Percentiles rank a stretch among this genome's conserved stretches.
Evolutionary conservation across 1,140 invertebrate species (phyloP).

Genomic region (Hylaeus anthracinus): DNA sequence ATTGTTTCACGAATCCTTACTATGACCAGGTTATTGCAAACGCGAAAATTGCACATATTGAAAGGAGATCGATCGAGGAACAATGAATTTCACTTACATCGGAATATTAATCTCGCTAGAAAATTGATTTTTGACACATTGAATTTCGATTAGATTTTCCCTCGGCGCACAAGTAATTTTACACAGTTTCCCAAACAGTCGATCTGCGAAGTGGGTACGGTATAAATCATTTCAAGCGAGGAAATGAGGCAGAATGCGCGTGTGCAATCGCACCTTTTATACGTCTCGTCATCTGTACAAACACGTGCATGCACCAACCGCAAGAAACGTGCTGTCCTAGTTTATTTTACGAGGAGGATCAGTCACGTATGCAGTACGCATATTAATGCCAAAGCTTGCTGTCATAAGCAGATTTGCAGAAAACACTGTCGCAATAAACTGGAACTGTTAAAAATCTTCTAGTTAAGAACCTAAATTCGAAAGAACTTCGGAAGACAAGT

Average conservation of each 20-base stretch:
- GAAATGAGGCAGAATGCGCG: conserved; percentile 23
- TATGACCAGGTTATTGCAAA: no score
- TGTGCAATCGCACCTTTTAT: conserved; percentile 31
- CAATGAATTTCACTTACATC: background rate
- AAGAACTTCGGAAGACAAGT: no score
- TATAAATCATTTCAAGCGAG: conserved; percentile 13
- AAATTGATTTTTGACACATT: background rate
- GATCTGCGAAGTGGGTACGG: background rate
- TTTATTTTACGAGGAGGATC: conserved; percentile 50
- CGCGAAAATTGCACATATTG: no score
- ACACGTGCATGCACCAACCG: conserved; percentile 37
- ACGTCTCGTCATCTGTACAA: conserved; percentile 22
- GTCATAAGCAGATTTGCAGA: conserved; percentile 24
- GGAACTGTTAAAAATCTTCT: conserved; percentile 9
- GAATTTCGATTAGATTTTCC: background rate
- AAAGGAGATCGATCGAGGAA: no score
- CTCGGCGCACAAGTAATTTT: background rate
- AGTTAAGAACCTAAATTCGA: no score
- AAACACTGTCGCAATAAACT: conserved; percentile 20
- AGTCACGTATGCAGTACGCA: conserved; percentile 25
- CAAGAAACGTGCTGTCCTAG: conserved; percentile 48
- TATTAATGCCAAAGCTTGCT: conserved; percentile 24
- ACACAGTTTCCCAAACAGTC: background rate
- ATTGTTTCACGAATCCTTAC: no score
- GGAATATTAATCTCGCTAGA: no score